Evolutionary conservation across 2,888 invertebrate species (phyloP), one percentile per base, ranked within the genome.

Genomic region (Eristalis pertinax): DNA sequence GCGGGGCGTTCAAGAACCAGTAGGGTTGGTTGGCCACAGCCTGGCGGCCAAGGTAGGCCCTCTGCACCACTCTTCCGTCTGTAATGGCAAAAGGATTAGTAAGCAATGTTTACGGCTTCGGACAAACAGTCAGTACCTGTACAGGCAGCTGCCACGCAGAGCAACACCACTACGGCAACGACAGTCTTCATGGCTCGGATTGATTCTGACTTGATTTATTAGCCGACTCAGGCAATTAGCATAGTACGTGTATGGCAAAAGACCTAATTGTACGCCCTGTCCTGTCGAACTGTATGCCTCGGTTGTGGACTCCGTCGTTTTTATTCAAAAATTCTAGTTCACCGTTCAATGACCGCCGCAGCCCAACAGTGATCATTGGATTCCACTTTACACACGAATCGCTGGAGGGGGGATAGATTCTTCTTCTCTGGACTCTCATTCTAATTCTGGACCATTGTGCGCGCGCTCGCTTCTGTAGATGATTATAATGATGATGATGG

Each of bases 211-310:
- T 75, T 64, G 29, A 38, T 63, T 50, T 35, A 76, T 19, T 8
- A 50, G 43, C 22, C 24, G 38, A n/a, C 24, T 62, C 10, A 68
- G 64, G 69, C 64, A 64, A 63, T 68, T 83, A 62, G 62, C 79
- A 81, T 86, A 63, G 50, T 69, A 60, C 32, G 41, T 19, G 19
- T 50, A 56, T 38, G 19, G 35, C n/a, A 76, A 84, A 88, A 89
- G 90, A 91, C 90, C 91, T 90, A 91, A 91, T 92, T 91, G 91
- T 90, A 89, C 90, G 92, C 90, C 90, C 89, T 90, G 90, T 89
- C 87, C 89, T 81, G 85, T 77, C 89, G 90, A 91, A 92, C 92
- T 92, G 92, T 92, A 90, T 89, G 90, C 62, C 19, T 50, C 41
- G 69, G 22, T 58, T 64, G 62, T 29, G 56, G 29, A 64, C 32